Percentiles rank a stretch among this genome's conserved stretches.
phyloP scores from a whole-genome alignment of 1,140 invertebrate genomes.

The Hyles euphorbiae region DNA sequence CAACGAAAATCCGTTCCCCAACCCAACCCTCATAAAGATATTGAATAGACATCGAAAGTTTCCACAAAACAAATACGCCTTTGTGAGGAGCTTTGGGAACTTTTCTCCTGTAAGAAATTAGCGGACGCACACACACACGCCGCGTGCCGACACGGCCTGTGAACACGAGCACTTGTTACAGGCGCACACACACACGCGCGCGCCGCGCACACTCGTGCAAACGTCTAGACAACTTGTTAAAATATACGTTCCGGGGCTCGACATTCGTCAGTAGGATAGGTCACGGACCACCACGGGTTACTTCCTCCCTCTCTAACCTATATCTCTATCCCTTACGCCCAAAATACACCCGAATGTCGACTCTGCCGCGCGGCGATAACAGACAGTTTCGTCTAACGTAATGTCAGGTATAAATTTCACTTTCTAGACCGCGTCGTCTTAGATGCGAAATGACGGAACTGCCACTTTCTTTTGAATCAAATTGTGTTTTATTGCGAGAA shows the following conservation, averaged over 20 bases:
- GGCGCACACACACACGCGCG: slow-evolving; percentile 23
- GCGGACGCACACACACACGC: slow-evolving; percentile 32
- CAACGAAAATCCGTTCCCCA: background rate
- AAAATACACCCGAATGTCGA: slow-evolving; percentile 27
- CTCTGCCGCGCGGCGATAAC: slow-evolving; percentile 27
- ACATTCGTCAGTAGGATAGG: slow-evolving; percentile 74
- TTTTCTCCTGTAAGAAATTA: slow-evolving; percentile 3
- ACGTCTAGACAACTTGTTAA: slow-evolving; percentile 70
- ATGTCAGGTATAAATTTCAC: slow-evolving; percentile 67
- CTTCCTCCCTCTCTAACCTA: slow-evolving; percentile 36
- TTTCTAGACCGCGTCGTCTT: slow-evolving; percentile 52
- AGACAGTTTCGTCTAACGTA: slow-evolving; percentile 21
- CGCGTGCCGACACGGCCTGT: slow-evolving; percentile 3
- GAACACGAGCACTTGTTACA: slow-evolving; percentile 7
- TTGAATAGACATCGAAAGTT: slow-evolving; percentile 1
- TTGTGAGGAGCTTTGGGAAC: background rate
- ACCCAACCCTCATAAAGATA: background rate
- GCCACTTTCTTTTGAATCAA: background rate
- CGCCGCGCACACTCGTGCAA: slow-evolving; percentile 41
- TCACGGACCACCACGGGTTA: slow-evolving; percentile 59
- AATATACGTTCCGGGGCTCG: slow-evolving; percentile 70
- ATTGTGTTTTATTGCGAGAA: slow-evolving; percentile 13
- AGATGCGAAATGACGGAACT: slow-evolving; percentile 30
- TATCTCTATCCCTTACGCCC: slow-evolving; percentile 31
- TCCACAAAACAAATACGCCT: background rate